Evolutionary conservation across 2,797 vertebrate species (phyloP).

Genomic region (Todus mexicanus): DNA sequence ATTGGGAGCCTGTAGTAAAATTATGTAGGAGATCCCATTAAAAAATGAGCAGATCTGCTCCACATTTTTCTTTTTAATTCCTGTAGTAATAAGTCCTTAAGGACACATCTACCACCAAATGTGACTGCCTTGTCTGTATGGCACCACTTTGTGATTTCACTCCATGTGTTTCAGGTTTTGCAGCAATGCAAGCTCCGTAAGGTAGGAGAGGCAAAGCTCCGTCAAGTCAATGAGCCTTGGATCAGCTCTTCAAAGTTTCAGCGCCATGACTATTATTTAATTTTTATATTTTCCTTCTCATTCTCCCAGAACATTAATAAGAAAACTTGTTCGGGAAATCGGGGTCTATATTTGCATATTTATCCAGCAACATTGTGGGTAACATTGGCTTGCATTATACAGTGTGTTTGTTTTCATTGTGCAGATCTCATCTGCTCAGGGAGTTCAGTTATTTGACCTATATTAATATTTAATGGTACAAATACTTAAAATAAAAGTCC

Average conservation of each 20-base stretch:
- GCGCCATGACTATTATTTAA: background rate
- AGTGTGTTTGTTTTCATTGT: constrained; percentile 40
- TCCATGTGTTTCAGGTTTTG: background rate
- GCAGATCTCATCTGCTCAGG: constrained; percentile 24
- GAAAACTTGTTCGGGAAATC: constrained; percentile 9
- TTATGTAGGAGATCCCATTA: background rate
- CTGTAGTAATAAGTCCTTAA: background rate
- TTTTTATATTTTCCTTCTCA: constrained; percentile 7
- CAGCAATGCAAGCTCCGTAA: background rate
- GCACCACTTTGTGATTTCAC: background rate
- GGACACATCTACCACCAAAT: background rate
- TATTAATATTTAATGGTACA: constrained; percentile 55
- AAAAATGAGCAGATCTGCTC: background rate
- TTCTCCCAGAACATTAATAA: constrained; percentile 7
- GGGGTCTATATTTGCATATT: constrained; percentile 18
- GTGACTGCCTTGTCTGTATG: background rate
- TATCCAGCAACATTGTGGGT: background rate
- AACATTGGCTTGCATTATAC: background rate
- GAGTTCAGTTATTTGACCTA: constrained; percentile 40
- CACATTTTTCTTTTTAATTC: background rate
- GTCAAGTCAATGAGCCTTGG: background rate
- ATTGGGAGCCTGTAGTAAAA: background rate
- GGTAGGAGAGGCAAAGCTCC: background rate
- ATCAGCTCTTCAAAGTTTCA: background rate
- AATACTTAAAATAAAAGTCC: constrained; percentile 51